Base-by-base conservation (phyloP, 2,888 invertebrate species). In the Anthrax anthrax region DNA sequence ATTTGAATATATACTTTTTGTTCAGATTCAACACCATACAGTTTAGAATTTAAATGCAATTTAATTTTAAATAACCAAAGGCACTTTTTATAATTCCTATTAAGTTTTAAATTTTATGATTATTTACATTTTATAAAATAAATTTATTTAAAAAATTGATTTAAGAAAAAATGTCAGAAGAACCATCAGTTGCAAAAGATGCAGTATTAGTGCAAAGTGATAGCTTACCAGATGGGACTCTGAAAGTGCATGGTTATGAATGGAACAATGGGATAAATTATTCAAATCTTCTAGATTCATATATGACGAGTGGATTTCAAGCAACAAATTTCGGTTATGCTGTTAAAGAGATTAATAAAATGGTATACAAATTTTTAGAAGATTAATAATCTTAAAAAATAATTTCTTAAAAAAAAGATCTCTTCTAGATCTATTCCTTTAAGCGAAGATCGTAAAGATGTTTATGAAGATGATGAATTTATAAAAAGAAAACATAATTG, bases 271-370 rank as follows among this genome's bases (percentile, higher is more conserved):
- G 95, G 40, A 69, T 94, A 9, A 78, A 97, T 65, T 94, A 92
- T 64, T 78, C 84, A 52, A 78, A 80, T 58, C 69, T 98, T 46
- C 73, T 98, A 39, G 73, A 83, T 52, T 81, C 84, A 27, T 98
- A 85, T 64, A 64, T 74, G 29, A 72, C 75, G 47, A 84, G 84
- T 18, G 98, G 98, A n/a, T 97, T 98, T 68, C 98, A 98, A 73
- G 95, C 97, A 1, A 94, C 95, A 1, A 92, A 84, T 72, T 86
- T 97, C 63, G 95, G 91, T 0, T 70, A 81, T 58, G 92, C 95
- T 0, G 81, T 97, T 0, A 73, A 81, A 44, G 95, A 96, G 75
- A 84, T 96, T 50, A 85, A 89, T 57, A 83, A 80, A 73, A 97
- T 97, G 96, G 80, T 77, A 69, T 56, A 2, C 18, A 17, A 12